phyloP scores from a whole-genome alignment of 2,113 vertebrate species.

The Sturnus vulgaris region DNA sequence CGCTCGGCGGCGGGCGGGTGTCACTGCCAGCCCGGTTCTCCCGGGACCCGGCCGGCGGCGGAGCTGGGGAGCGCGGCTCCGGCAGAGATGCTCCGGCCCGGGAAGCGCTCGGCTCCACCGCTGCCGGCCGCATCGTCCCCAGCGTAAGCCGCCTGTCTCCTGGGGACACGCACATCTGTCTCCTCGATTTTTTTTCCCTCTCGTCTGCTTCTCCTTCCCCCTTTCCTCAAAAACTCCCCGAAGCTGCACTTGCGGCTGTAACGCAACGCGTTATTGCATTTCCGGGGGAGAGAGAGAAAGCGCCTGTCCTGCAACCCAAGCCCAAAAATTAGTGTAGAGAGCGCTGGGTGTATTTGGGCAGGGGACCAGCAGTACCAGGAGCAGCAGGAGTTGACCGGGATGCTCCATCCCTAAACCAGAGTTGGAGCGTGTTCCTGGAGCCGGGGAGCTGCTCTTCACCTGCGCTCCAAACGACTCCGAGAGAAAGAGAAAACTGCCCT shows the following conservation, averaged over 20 bases:
- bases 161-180: too few species aligned
- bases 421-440: fast-evolving
- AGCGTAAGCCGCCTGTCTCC: fast-evolving
- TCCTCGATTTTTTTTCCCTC: background rate
- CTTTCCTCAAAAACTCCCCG: background rate
- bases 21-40: background rate
- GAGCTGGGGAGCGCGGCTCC: background rate
- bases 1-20: background rate
- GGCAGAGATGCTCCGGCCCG: too few species aligned
- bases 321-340: background rate
- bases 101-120: fast-evolving
- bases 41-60: background rate
- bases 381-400: fast-evolving
- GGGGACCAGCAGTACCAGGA: background rate
- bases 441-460: background rate
- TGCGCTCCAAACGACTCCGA: fast-evolving
- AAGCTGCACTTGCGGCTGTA: background rate
- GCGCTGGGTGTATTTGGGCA: background rate
- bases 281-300: fast-evolving
- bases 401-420: background rate
- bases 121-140: background rate
- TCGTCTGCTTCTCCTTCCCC: too few species aligned
- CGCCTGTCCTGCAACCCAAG: background rate
- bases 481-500: background rate
- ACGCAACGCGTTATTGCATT: fast-evolving